phyloP scores from a whole-genome alignment of 2,113 vertebrate species.

The Oreotrochilus melanogaster region DNA sequence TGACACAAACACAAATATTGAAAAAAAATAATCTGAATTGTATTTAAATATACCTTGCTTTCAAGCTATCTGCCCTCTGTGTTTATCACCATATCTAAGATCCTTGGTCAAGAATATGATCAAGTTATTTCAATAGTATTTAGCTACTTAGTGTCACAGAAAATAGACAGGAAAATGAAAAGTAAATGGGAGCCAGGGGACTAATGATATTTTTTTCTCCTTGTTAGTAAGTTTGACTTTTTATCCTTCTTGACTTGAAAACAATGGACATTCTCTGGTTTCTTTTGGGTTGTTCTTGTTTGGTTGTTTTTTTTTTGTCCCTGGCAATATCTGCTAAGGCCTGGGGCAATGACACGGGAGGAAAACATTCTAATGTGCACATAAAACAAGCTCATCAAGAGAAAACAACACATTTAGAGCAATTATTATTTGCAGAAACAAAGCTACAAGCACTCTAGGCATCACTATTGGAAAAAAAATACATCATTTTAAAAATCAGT shows the following conservation, averaged over 20 bases:
- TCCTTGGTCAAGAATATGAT: neutral
- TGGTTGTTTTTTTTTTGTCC: neutral
- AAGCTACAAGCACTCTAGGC: neutral
- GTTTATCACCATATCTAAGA: neutral
- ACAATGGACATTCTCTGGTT: neutral
- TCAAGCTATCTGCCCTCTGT: neutral
- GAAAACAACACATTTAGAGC: neutral
- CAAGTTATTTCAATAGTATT: neutral
- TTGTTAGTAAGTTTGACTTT: neutral
- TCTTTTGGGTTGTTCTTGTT: too few species aligned
- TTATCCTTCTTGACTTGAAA: neutral
- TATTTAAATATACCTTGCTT: neutral
- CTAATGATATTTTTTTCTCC: neutral
- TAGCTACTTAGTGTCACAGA: neutral
- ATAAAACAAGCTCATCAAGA: neutral
- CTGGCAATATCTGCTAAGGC: neutral
- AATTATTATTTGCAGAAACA: neutral
- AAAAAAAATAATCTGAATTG: neutral
- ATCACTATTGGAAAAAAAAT: neutral
- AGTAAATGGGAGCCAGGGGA: neutral
- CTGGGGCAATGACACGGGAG: neutral
- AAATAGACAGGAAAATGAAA: neutral
- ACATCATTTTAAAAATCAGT: neutral
- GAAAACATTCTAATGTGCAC: neutral
- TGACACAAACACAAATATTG: neutral